Base-by-base conservation (phyloP, 1,140 invertebrate species). In the Brachionus paranguensis region DNA sequence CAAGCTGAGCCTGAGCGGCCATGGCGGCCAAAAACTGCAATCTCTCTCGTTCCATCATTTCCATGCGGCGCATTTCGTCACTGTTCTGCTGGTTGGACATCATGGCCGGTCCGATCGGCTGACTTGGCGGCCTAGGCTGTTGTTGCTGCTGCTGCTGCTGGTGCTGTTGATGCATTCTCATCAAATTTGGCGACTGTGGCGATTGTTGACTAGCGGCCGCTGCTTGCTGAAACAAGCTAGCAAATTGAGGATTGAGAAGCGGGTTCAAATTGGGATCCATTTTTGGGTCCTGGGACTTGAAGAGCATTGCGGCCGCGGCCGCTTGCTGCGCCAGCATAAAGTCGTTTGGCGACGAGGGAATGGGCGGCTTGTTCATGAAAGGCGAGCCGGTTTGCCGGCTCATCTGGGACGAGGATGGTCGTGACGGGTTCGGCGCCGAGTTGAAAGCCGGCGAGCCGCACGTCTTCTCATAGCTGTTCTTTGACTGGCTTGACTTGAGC, bases 111-210 rank as follows among this genome's bases (percentile, higher is more conserved):
- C 37, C 10, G 7, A 74, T 20, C n/a, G 72, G 72, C n/a, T 76
- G 72, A 50, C 72, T 76, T 27, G 72, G 72, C n/a, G 72, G 72
- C 17, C 72, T 47, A 6, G 43, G 72, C 17, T 76, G 72, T 50
- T 24, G 24, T 1, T 76, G 72, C 27, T 47, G 41, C 3, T 29
- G 72, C 14, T 41, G 72, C 17, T 43, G 17, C 4, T 17, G 72
- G 10, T 76, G 72, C 29, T 76, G 72, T 14, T 50, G 43, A n/a
- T 76, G 72, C 72, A 76, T 76, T 50, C 72, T 47, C 72, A 76
- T 76, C 29, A 76, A 50, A 5, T 50, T 50, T 3, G 72, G 72
- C 7, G 72, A 76, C 20, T 76, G 72, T n/a, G 72, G 72, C 7
- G 70, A 43, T 74, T 41, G 70, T n/a, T 74, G 33, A 43, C n/a